Evolutionary conservation across 2,888 invertebrate species (phyloP).

Genomic region (Tiliacea citrago): DNA sequence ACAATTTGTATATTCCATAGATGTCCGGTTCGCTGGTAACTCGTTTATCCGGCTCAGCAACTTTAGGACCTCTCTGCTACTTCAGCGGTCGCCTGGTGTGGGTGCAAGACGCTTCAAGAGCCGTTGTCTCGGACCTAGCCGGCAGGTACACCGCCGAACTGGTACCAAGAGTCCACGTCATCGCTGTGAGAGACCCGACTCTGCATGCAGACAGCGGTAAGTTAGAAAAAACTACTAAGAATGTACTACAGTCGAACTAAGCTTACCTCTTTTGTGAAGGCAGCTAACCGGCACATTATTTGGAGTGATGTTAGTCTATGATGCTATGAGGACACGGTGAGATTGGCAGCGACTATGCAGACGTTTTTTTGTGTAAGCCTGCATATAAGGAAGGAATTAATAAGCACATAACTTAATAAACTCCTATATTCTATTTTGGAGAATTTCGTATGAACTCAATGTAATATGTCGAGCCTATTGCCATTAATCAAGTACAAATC

Average conservation of each 20-base stretch:
- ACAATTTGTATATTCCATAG: conserved; percentile 68
- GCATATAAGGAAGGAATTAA: neutral
- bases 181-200: conserved; percentile 93
- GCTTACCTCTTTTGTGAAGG: conserved; percentile 4
- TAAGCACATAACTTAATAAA: neutral
- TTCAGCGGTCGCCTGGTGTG: conserved; percentile 96
- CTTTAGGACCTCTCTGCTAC: conserved; percentile 94
- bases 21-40: conserved; percentile 83
- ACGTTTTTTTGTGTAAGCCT: neutral
- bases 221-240: conserved; percentile 36
- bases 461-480: neutral
- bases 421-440: neutral
- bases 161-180: conserved; percentile 92
- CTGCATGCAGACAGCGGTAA: conserved; percentile 91
- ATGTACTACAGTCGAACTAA: neutral
- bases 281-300: neutral
- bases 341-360: neutral
- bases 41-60: conserved; percentile 83
- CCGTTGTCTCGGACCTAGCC: conserved; percentile 94
- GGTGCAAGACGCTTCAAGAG: conserved; percentile 94
- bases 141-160: conserved; percentile 94
- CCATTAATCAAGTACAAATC: neutral
- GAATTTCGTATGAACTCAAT: neutral
- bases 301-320: neutral
- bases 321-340: neutral